Evolutionary conservation across 2,113 vertebrate genomes (phyloP).

Genomic region (Corythaixoides concolor): DNA sequence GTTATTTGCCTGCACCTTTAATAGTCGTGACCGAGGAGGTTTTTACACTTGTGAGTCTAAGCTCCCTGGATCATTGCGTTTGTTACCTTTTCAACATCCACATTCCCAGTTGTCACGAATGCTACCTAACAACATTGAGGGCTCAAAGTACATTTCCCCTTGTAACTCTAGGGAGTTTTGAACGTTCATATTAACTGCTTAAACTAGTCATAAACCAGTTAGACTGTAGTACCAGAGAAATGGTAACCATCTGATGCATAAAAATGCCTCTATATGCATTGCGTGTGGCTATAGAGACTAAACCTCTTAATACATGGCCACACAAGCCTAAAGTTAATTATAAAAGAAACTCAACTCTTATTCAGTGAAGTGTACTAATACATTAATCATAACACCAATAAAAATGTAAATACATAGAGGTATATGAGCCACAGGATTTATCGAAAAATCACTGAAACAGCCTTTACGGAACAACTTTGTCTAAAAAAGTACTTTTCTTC

Average conservation of each 20-base stretch:
- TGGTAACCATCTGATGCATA: background rate
- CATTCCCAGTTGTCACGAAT: constrained; percentile 26
- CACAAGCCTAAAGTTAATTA: background rate
- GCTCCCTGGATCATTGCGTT: constrained; percentile 36
- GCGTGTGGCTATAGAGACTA: background rate
- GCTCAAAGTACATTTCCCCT: constrained; percentile 21
- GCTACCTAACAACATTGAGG: background rate
- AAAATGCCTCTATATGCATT: background rate
- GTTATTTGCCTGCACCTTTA: constrained; percentile 59
- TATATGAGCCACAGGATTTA: background rate
- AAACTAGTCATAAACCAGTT: background rate
- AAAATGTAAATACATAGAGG: background rate
- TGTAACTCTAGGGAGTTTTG: background rate
- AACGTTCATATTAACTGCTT: background rate
- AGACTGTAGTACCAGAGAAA: background rate
- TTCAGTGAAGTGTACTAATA: background rate
- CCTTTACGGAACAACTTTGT: background rate
- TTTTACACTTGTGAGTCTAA: constrained; percentile 47
- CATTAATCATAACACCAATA: background rate
- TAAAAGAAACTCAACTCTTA: background rate
- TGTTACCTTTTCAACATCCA: constrained; percentile 57
- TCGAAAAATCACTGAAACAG: background rate
- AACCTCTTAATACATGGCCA: background rate
- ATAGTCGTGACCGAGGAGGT: constrained; percentile 3
- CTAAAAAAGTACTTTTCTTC: background rate